Evolutionary conservation across 2,797 vertebrate species (phyloP).

Genomic region (Limnodromus scolopaceus): DNA sequence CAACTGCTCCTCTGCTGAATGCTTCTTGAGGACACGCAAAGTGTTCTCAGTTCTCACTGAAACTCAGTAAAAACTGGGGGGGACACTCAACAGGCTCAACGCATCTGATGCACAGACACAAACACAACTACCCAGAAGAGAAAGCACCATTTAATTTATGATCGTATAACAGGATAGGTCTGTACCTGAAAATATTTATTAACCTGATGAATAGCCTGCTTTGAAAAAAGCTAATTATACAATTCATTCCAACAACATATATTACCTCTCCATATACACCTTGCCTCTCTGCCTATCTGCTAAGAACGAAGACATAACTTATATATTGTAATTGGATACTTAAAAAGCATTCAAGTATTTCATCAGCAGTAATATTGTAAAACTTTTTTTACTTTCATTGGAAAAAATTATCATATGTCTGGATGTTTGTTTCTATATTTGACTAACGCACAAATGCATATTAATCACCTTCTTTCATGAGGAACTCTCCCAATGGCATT

Average conservation of each 20-base stretch:
- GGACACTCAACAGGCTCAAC: neutral
- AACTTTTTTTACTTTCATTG: neutral
- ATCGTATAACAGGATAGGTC: neutral
- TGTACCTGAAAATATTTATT: neutral
- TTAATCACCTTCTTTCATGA: neutral
- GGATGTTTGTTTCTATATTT: neutral
- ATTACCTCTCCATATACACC: neutral
- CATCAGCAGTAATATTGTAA: neutral
- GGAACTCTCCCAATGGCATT: neutral
- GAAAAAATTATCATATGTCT: neutral
- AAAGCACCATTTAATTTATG: neutral
- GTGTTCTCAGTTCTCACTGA: neutral
- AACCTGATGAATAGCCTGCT: neutral
- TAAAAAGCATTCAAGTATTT: neutral
- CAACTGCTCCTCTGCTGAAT: slow-evolving; percentile 17
- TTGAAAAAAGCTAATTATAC: neutral
- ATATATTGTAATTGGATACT: neutral
- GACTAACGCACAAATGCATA: neutral
- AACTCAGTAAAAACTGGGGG: neutral
- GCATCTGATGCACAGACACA: neutral
- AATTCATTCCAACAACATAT: neutral
- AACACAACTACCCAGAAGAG: neutral
- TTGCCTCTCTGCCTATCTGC: neutral
- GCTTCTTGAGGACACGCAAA: neutral
- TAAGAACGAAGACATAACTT: neutral